These are phyloP conservation scores for Halcyon badia DNA, from an alignment of 2,797 vertebrate species.

Conservation along the genomic window DNA sequence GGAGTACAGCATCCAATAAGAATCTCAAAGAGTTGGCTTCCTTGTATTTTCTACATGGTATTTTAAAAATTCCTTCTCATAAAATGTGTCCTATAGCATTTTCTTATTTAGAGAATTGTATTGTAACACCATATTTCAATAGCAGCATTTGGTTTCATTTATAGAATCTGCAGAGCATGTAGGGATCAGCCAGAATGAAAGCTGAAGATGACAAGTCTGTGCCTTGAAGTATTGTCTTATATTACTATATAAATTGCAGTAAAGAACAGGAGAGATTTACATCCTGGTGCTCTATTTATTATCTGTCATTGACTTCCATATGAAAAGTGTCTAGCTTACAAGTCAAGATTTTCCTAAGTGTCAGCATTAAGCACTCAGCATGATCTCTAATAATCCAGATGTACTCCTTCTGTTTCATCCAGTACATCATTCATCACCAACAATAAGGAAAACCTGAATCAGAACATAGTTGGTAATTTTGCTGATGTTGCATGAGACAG, in stretches of 20 bases:
- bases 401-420: conserved; percentile 39
- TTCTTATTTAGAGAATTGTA: background rate
- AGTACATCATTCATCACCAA: conserved; percentile 50
- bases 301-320: background rate
- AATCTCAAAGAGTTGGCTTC: background rate
- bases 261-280: background rate
- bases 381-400: conserved; percentile 41
- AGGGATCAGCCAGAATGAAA: background rate
- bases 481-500: conserved; percentile 26
- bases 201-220: background rate
- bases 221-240: background rate
- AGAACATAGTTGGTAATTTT: background rate
- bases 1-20: background rate
- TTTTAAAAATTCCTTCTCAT: background rate
- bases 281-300: conserved; percentile 21
- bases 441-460: background rate
- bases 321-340: conserved; percentile 20
- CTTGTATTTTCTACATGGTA: background rate
- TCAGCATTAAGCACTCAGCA: conserved; percentile 47
- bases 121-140: background rate
- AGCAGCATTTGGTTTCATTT: background rate
- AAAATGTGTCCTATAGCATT: background rate
- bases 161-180: background rate
- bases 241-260: background rate
- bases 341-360: conserved; percentile 16